These are phyloP conservation scores for Pristiophorus japonicus DNA, from an alignment of 2,113 vertebrate species.

Conservation along the genomic window DNA sequence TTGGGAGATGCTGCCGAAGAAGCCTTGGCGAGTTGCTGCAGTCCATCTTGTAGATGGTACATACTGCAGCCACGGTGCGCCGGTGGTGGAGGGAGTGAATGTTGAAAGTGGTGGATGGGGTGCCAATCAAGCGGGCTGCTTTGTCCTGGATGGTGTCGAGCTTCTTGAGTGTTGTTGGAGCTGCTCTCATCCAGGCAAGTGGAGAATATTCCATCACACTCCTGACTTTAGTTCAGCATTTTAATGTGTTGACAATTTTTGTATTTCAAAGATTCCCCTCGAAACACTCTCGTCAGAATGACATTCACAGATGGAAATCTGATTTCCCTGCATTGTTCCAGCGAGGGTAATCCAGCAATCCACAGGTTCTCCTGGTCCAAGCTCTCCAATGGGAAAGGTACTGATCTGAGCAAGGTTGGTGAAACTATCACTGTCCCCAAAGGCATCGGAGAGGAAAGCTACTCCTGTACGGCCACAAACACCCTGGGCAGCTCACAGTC, in stretches of 20 bases:
- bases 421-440: neutral
- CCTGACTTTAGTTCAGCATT: no score
- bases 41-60: no score
- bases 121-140: no score
- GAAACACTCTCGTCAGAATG: neutral
- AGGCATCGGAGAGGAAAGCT: neutral
- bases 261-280: neutral
- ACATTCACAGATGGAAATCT: neutral
- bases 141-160: no score
- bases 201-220: no score
- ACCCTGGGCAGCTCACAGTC: neutral
- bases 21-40: no score
- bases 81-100: no score
- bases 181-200: no score
- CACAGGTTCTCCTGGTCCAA: neutral
- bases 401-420: neutral
- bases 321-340: neutral
- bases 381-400: neutral
- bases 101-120: no score
- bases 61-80: no score
- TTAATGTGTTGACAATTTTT: neutral
- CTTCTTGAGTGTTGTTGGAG: no score
- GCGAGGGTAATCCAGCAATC: neutral
- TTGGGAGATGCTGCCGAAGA: no score
- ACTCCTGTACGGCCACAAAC: neutral